Conservation (phyloP, 2,113 vertebrate species). For the Salvelinus fontinalis region DNA sequence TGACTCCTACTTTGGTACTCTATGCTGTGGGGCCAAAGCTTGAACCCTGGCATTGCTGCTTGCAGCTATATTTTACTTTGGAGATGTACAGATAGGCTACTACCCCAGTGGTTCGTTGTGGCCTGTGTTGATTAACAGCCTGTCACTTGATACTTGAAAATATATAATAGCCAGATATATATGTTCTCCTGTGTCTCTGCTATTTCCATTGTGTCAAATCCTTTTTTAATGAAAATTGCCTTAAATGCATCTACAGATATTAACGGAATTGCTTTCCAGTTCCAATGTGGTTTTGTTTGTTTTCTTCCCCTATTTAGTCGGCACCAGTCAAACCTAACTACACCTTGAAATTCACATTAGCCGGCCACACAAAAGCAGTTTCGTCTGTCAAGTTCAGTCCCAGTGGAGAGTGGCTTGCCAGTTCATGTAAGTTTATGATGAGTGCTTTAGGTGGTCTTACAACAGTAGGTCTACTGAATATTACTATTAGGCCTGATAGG, state of each 20-base stretch:
- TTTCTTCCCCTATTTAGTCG: constrained; percentile 73
- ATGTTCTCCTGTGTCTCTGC: too few relatives aligned
- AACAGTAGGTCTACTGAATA: neutral
- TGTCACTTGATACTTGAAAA: neutral
- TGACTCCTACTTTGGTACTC: too few relatives aligned
- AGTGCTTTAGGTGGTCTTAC: neutral
- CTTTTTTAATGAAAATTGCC: too few relatives aligned
- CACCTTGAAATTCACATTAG: constrained; percentile 95
- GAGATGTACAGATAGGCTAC: neutral
- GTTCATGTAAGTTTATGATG: constrained; percentile 86
- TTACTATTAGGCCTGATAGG: neutral
- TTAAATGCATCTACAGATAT: neutral
- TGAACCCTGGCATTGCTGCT: too few relatives aligned
- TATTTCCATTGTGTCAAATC: too few relatives aligned
- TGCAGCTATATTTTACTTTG: too few relatives aligned
- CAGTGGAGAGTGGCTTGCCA: constrained; percentile 97
- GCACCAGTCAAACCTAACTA: constrained; percentile 96
- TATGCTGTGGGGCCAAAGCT: too few relatives aligned
- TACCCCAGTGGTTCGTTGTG: neutral
- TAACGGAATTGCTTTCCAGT: neutral
- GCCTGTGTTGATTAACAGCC: too few relatives aligned
- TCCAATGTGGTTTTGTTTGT: neutral
- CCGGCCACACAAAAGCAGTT: constrained; percentile 96
- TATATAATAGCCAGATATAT: neutral
- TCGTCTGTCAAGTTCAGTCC: constrained; percentile 99